A percentile compares a stretch with the other conserved stretches of the same genome.
These are phyloP conservation scores for Bombus impatiens DNA, from an alignment of 1,140 invertebrate genomes.

Conservation along the genomic window DNA sequence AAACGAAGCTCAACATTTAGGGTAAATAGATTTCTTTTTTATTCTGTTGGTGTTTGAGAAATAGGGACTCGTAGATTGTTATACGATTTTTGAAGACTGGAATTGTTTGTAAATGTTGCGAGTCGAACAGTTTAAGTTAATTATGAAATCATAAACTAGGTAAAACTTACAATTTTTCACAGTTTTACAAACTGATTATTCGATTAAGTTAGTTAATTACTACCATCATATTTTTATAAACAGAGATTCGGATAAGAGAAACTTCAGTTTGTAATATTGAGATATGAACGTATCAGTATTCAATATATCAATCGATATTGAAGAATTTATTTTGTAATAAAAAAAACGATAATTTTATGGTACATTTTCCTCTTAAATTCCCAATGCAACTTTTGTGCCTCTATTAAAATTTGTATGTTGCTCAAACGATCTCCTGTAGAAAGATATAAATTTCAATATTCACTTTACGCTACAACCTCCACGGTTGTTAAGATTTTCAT, in stretches of 20 bases:
- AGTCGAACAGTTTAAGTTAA: not conserved
- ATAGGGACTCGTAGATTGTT: not conserved
- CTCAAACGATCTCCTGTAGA: not conserved
- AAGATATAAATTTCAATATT: not conserved
- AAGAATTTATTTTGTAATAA: too few relatives aligned
- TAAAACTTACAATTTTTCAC: not conserved
- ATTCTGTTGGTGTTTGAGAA: not conserved
- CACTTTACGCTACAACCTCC: not conserved
- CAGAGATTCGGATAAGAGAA: too few relatives aligned
- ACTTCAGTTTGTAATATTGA: too few relatives aligned
- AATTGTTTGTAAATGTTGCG: not conserved
- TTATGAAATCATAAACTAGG: not conserved
- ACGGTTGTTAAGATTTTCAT: not conserved
- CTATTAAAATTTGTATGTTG: not conserved
- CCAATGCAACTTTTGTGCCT: not conserved
- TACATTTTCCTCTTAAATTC: too few relatives aligned
- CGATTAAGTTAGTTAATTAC: too few relatives aligned
- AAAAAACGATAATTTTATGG: too few relatives aligned
- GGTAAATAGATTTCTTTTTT: not conserved
- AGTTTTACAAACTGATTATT: too few relatives aligned
- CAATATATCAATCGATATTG: too few relatives aligned
- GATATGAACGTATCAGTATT: too few relatives aligned
- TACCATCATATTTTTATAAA: too few relatives aligned
- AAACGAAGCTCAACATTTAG: not conserved
- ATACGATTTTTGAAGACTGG: not conserved